phyloP scores from a whole-genome alignment of 2,113 vertebrate genomes.

The Trogon surrucura region DNA sequence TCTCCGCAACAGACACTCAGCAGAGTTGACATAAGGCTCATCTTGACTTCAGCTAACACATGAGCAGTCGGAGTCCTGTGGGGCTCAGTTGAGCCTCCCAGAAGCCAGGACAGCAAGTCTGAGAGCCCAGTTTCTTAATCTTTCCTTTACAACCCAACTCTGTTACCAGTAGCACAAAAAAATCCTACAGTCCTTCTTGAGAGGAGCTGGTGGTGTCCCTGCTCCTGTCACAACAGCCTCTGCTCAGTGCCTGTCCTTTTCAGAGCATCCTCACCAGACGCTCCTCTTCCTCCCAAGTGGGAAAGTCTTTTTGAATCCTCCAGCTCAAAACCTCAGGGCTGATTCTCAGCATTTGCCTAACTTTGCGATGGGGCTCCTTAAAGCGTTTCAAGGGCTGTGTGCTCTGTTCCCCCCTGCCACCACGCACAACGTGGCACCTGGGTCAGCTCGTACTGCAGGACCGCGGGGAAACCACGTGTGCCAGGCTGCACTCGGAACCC shows the following conservation, averaged over 20 bases:
- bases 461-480: background rate
- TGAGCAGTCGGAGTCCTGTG: rapidly evolving
- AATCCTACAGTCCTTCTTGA: background rate
- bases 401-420: background rate
- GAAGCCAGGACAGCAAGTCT: background rate
- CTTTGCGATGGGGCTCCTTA: background rate
- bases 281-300: background rate
- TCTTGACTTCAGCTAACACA: background rate
- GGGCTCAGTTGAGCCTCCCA: background rate
- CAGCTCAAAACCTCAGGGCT: background rate
- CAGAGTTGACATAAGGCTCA: background rate
- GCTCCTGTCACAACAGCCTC: background rate
- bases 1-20: background rate
- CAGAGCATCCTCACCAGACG: background rate
- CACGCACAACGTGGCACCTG: rapidly evolving
- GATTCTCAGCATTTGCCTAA: background rate
- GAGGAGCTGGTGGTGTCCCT: background rate
- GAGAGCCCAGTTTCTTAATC: background rate
- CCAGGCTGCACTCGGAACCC: background rate
- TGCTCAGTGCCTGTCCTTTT: background rate
- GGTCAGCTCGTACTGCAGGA: background rate
- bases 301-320: background rate
- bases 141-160: background rate
- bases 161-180: background rate
- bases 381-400: background rate